phyloP scores from a whole-genome alignment of 37 sponge, comb jelly and placozoan genomes.

The Cliona cf. orientalis region DNA sequence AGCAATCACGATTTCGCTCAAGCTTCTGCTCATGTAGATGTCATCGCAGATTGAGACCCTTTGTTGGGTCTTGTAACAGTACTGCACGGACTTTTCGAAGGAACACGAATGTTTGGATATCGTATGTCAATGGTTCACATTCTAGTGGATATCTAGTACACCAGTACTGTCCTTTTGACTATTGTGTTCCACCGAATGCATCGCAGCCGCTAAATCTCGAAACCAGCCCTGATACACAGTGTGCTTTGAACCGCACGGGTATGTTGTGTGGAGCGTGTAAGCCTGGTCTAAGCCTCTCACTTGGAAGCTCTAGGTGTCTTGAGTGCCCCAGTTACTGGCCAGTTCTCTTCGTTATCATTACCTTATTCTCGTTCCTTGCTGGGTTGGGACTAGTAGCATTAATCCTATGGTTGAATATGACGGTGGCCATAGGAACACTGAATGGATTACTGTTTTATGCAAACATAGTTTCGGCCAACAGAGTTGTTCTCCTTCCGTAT shows the following conservation, averaged over 20 bases:
- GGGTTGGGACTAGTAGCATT: slow-evolving; percentile 17
- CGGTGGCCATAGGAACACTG: background rate
- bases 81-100: too few species aligned
- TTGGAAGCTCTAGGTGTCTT: background rate
- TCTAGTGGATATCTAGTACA: too few species aligned
- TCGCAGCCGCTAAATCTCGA: too few species aligned
- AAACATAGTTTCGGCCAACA: background rate
- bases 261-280: background rate
- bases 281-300: background rate
- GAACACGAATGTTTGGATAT: too few species aligned
- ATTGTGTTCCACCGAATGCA: too few species aligned
- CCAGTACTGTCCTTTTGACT: too few species aligned
- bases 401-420: slow-evolving; percentile 1
- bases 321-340: slow-evolving; percentile 2
- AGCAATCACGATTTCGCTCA: too few species aligned
- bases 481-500: background rate
- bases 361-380: too few species aligned
- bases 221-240: slow-evolving; percentile 5
- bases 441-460: slow-evolving; percentile 17
- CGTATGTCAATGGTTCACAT: too few species aligned
- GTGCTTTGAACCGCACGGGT: background rate
- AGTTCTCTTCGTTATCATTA: background rate
- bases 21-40: too few species aligned
- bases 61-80: too few species aligned
- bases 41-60: too few species aligned